Evolutionary conservation across 2,113 vertebrate genomes (phyloP).

Genomic region (Hemiscyllium ocellatum): DNA sequence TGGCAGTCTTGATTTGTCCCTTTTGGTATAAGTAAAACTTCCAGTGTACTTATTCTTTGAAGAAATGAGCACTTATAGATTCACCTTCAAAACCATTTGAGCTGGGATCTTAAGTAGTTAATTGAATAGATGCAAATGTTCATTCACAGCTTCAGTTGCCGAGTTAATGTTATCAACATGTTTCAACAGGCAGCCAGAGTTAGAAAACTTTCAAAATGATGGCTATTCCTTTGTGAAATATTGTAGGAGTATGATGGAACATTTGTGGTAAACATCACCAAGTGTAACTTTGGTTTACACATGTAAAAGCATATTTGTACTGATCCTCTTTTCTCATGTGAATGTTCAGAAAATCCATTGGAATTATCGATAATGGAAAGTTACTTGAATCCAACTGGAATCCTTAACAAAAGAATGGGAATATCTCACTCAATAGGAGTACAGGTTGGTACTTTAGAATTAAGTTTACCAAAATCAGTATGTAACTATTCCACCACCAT

Average conservation of each 20-base stretch:
- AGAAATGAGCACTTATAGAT: background rate
- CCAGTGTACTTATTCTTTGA: background rate
- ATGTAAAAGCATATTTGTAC: background rate
- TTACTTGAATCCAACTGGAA: background rate
- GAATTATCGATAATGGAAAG: background rate
- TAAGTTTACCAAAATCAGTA: no score
- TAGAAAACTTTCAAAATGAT: no score
- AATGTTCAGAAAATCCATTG: background rate
- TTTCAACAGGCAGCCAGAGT: no score
- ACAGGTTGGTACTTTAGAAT: no score
- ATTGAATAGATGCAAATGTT: no score
- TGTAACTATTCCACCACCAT: no score
- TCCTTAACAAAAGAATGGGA: background rate
- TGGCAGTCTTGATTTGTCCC: background rate
- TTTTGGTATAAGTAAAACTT: background rate
- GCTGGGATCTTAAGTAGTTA: no score
- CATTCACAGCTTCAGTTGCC: no score
- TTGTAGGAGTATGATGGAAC: background rate
- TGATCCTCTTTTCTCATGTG: background rate
- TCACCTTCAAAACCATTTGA: background rate
- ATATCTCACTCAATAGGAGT: no score
- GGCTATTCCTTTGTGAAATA: background rate
- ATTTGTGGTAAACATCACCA: background rate
- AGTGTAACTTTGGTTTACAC: background rate
- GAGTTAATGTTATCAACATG: no score